Evolutionary conservation across 2,888 invertebrate species (phyloP), one percentile per base, ranked within the genome.

Genomic region (Temnothorax rugatulus): DNA sequence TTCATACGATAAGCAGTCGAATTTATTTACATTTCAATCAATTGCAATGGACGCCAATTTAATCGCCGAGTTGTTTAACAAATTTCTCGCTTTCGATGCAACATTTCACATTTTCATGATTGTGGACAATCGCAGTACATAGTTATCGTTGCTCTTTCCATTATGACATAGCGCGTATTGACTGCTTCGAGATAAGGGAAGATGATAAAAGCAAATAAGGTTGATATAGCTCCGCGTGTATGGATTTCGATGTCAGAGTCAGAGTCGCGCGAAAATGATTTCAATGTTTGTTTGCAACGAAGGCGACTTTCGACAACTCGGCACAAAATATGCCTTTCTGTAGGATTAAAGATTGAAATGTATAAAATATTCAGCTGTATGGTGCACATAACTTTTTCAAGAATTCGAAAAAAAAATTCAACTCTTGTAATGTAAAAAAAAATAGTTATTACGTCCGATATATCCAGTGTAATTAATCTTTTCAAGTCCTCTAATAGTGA

Each of bases 141-240:
- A 21, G 29, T 61, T 74, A 74, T 74, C 59, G n/a, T 61, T 74
- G 57, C 8, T 73, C 41, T 64, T 64, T 64, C 34, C 18, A 21
- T 61, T 61, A 41, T 61, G 64, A 75, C 41, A n/a, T 29, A 73
- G 47, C 15, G 21, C 34, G 21, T 63, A 63, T 75, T 34, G 47
- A 63, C 63, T 74, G 29, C 41, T 50, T 21, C 4, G 18, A 50
- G 75, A 75, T 75, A 75, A 75, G 63, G 21, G 3, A 61, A 21
- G 8, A 41, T 4, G 25, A 74, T 61, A 44, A 61, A 75, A 50
- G 21, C 34, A 21, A 38, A 29, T 29, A 29, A 50, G 15, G 47
- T 34, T 38, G 21, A 64, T 47, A 21, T 50, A 75, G 5, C 38
- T 63, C 9, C 13, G 4, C 13, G 5, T 9, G 0, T 15, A n/a